Conservation (phyloP, 1,140 invertebrate genomes). For the Meteorus sp. region DNA sequence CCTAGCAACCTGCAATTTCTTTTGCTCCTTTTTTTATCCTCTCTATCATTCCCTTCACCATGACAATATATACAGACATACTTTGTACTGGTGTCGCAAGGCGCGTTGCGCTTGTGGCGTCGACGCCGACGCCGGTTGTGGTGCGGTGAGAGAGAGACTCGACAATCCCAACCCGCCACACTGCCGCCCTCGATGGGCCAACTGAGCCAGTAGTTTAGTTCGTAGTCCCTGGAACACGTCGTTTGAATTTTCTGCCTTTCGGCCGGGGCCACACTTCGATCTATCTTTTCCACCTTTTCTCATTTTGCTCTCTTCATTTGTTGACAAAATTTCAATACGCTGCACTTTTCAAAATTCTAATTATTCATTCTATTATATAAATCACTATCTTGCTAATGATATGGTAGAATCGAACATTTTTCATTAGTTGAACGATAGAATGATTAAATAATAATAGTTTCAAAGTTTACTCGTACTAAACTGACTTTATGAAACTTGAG, state of each 20-base stretch:
- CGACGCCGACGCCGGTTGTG: constrained; percentile 28
- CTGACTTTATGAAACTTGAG: no score
- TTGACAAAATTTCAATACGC: no score
- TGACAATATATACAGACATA: no score
- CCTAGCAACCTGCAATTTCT: constrained; percentile 28
- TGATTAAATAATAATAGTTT: no score
- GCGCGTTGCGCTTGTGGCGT: neutral
- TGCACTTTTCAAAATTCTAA: no score
- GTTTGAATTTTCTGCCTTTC: constrained; percentile 26
- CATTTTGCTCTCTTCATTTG: constrained; percentile 16
- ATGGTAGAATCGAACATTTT: neutral
- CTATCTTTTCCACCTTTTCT: constrained; percentile 18
- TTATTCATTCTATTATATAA: no score
- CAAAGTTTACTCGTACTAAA: no score
- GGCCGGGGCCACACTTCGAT: constrained; percentile 25
- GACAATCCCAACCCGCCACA: constrained; percentile 25
- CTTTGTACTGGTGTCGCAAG: neutral
- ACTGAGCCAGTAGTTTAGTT: constrained; percentile 40
- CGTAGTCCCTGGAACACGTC: constrained; percentile 40
- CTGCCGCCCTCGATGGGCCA: constrained; percentile 27
- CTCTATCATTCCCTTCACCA: no score
- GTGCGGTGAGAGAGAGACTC: constrained; percentile 25
- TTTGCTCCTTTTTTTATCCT: no score
- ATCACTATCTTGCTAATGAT: constrained; percentile 8
- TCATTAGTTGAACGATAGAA: no score